Evolutionary conservation across 2,888 invertebrate species (phyloP).

Genomic region (Latheticus oryzae): DNA sequence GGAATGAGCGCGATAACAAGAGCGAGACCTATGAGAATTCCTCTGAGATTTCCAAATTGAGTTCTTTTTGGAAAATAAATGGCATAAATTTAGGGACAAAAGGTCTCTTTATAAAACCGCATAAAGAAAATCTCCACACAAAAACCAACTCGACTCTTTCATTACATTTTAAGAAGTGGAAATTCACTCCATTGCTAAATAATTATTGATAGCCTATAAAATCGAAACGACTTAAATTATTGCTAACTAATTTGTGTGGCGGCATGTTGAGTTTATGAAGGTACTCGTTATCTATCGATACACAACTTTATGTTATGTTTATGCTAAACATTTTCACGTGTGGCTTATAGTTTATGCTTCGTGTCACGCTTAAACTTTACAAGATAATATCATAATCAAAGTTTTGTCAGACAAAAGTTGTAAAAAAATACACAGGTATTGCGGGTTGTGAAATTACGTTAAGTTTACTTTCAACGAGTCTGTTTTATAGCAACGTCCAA

Average conservation of each 20-base stretch:
- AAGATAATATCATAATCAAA: neutral
- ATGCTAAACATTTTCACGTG: conserved; percentile 37
- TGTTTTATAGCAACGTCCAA: too few species aligned
- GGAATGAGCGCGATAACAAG: conserved; percentile 16
- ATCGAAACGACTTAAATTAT: conserved; percentile 35
- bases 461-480: too few species aligned
- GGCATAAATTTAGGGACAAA: conserved; percentile 14
- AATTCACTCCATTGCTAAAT: conserved; percentile 7
- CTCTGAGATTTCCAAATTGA: conserved; percentile 17
- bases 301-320: conserved; percentile 39
- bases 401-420: too few species aligned
- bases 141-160: too few species aligned
- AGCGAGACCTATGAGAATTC: conserved; percentile 15
- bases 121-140: neutral
- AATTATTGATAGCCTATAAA: too few species aligned
- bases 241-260: conserved; percentile 36
- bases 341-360: conserved; percentile 17
- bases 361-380: conserved; percentile 5
- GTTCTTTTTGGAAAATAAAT: conserved; percentile 15
- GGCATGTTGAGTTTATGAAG: conserved; percentile 32
- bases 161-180: too few species aligned
- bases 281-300: conserved; percentile 36
- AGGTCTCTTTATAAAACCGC: neutral
- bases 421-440: too few species aligned
- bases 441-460: too few species aligned